Evolutionary conservation across 2,797 vertebrate species (phyloP).

Genomic region (Sarcophilus harrisii): DNA sequence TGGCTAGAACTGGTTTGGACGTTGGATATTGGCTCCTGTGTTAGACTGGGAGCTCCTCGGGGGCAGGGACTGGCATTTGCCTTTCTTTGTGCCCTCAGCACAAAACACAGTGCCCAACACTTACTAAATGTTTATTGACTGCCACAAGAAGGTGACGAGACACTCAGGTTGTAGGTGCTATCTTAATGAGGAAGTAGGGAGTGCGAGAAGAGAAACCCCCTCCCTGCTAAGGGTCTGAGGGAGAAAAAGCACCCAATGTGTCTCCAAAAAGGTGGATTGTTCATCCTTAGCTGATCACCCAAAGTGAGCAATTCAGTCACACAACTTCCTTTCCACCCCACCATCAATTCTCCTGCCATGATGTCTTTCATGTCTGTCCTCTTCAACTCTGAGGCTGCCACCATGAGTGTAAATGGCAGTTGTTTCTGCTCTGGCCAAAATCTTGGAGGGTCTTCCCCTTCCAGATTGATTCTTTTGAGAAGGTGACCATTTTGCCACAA

Average conservation of each 20-base stretch:
- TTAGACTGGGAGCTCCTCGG: neutral
- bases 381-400: neutral
- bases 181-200: neutral
- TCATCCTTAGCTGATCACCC: neutral
- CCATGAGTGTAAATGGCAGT: neutral
- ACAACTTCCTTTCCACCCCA: neutral
- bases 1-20: neutral
- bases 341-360: neutral
- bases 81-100: neutral
- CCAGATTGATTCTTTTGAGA: neutral
- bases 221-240: neutral
- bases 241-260: neutral
- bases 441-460: neutral
- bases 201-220: neutral
- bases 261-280: neutral
- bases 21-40: neutral
- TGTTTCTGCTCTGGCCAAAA: neutral
- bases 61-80: neutral
- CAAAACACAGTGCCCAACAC: neutral
- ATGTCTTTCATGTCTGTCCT: neutral
- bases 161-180: neutral
- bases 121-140: neutral
- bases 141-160: neutral
- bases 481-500: neutral
- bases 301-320: neutral